Percentiles rank a stretch among this genome's conserved stretches.
Conservation (phyloP, 2,888 invertebrate genomes). For the Stenodera caucasica region DNA sequence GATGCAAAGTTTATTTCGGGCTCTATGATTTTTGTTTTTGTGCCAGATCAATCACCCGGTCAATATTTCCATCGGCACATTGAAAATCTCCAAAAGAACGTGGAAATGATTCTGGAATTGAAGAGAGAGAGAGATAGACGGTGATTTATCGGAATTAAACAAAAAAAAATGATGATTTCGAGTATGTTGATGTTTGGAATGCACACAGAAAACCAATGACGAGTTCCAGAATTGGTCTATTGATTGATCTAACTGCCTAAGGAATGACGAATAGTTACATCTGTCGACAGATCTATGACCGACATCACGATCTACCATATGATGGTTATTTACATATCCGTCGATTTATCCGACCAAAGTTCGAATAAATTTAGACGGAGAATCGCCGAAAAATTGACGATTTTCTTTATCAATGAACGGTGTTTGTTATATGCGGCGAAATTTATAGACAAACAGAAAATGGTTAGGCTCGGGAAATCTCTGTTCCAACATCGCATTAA, state of each 20-base stretch:
- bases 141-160: constrained; percentile 15
- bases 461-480: constrained; percentile 50
- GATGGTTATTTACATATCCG: constrained; percentile 25
- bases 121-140: not conserved
- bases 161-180: constrained; percentile 26
- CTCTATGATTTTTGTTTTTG: not conserved
- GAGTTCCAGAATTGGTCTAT: constrained; percentile 36
- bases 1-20: not conserved
- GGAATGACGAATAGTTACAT: constrained; percentile 47
- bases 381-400: not conserved
- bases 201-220: constrained; percentile 27
- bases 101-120: not conserved
- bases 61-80: constrained; percentile 24
- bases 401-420: not conserved
- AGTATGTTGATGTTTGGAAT: constrained; percentile 23
- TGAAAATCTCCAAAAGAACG: constrained; percentile 15
- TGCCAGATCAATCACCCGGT: constrained; percentile 11
- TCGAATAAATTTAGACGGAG: not conserved
- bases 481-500: constrained; percentile 55
- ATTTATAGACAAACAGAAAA: constrained; percentile 57
- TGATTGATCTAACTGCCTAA: constrained; percentile 44
- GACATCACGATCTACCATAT: constrained; percentile 27
- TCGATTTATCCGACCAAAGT: not conserved
- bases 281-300: constrained; percentile 48
- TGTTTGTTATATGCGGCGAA: constrained; percentile 32